phyloP scores from a whole-genome alignment of 2,888 invertebrate genomes.

The Tiliacea citrago region DNA sequence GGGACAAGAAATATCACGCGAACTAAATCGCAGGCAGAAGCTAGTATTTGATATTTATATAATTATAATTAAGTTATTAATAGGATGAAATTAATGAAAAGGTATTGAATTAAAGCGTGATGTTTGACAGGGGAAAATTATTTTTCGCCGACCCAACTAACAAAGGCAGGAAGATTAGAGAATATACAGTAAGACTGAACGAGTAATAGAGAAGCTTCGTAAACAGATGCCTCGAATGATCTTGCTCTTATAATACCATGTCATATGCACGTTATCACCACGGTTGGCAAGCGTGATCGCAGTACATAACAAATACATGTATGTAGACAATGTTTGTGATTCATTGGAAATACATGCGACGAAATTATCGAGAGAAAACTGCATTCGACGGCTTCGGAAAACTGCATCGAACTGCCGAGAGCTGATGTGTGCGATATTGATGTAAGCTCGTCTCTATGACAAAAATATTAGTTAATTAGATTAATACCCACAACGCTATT shows the following conservation, averaged over 20 bases:
- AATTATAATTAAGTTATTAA: too few relatives aligned
- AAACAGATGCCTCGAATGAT: background rate
- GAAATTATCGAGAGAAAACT: conserved; percentile 33
- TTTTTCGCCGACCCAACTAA: background rate
- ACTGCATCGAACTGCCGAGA: background rate
- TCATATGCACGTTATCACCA: conserved; percentile 28
- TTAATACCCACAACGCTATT: too few relatives aligned
- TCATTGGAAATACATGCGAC: conserved; percentile 23
- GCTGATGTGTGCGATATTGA: background rate
- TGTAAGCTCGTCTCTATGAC: background rate
- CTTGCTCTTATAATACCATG: conserved; percentile 11
- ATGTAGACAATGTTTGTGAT: conserved; percentile 28
- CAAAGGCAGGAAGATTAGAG: background rate
- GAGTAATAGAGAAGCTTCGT: background rate
- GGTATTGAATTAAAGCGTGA: background rate
- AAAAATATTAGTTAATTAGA: too few relatives aligned
- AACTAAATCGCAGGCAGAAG: too few relatives aligned
- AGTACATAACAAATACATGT: conserved; percentile 21
- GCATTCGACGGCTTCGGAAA: conserved; percentile 8
- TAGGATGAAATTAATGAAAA: background rate
- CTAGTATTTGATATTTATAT: too few relatives aligned
- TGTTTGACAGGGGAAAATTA: background rate
- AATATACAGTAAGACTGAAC: background rate
- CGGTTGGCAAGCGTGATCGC: conserved; percentile 44
- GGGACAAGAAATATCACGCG: too few relatives aligned